Conservation (phyloP, 2,797 vertebrate species). For the Ispidina lecontei region DNA sequence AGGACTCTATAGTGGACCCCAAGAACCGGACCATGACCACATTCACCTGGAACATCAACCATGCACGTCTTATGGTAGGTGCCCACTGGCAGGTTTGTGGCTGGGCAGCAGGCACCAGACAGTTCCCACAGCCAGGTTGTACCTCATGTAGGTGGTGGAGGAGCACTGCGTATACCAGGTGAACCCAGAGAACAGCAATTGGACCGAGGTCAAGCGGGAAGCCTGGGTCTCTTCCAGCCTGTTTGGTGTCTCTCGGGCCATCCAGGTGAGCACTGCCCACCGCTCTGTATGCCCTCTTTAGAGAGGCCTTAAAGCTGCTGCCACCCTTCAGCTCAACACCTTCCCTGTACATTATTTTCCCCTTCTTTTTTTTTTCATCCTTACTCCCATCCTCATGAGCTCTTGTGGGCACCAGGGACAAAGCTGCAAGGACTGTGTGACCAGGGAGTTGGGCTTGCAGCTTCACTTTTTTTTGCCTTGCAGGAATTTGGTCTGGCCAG, state of each 20-base stretch:
- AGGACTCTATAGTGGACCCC: conserved; percentile 96
- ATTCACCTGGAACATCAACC: conserved; percentile 96
- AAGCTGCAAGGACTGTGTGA: background rate
- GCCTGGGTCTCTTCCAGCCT: conserved; percentile 95
- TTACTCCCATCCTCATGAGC: fast-evolving
- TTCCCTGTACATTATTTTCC: background rate
- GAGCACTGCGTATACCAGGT: conserved; percentile 90
- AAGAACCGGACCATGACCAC: conserved; percentile 93
- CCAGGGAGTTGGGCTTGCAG: background rate
- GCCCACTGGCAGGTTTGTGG: fast-evolving
- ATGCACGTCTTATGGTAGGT: conserved; percentile 92
- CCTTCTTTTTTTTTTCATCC: background rate
- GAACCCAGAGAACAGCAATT: conserved; percentile 89
- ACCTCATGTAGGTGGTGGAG: conserved; percentile 85
- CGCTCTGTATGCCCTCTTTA: fast-evolving
- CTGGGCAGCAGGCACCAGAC: fast-evolving
- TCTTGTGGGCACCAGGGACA: background rate
- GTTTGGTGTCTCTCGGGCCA: conserved; percentile 90
- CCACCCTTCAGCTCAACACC: fast-evolving
- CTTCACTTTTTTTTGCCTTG: background rate
- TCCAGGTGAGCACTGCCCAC: conserved; percentile 86
- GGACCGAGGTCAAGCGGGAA: conserved; percentile 93
- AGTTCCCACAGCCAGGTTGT: background rate
- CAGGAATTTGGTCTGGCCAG: conserved; percentile 96
- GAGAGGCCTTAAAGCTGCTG: background rate